These are phyloP conservation scores for Melanotaenia parkinsoni DNA, from an alignment of 2,797 vertebrate genomes.

Conservation along the genomic window DNA sequence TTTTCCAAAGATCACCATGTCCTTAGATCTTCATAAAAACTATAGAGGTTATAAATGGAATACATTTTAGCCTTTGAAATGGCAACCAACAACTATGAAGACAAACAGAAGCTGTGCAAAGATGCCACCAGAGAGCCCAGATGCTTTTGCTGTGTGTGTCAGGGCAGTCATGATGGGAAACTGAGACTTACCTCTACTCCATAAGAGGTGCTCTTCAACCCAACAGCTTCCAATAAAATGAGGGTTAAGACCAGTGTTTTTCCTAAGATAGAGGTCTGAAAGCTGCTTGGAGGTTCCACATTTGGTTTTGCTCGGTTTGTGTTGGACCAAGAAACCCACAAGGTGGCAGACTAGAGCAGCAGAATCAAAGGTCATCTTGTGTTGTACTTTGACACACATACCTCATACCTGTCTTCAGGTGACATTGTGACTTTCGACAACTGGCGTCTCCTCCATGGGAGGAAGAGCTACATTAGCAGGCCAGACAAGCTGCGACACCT, in stretches of 20 bases:
- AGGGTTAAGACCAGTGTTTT: not conserved
- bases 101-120: not conserved
- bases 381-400: not conserved
- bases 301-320: no score
- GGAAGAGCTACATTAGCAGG: constrained; percentile 79
- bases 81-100: not conserved
- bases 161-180: not conserved
- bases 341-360: not conserved
- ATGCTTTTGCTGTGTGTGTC: not conserved
- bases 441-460: constrained; percentile 92
- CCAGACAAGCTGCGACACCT: constrained; percentile 81
- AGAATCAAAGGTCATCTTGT: not conserved
- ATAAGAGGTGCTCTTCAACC: not conserved
- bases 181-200: not conserved
- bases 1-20: not conserved
- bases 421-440: constrained; percentile 95
- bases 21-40: not conserved
- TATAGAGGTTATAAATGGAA: no score
- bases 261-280: not conserved
- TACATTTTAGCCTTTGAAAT: not conserved
- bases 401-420: constrained; percentile 76
- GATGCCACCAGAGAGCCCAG: not conserved
- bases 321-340: not conserved
- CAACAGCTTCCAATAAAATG: not conserved
- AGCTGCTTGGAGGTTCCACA: no score